Conservation (phyloP, 1,140 invertebrate genomes). For the Lepidostoma basale region DNA sequence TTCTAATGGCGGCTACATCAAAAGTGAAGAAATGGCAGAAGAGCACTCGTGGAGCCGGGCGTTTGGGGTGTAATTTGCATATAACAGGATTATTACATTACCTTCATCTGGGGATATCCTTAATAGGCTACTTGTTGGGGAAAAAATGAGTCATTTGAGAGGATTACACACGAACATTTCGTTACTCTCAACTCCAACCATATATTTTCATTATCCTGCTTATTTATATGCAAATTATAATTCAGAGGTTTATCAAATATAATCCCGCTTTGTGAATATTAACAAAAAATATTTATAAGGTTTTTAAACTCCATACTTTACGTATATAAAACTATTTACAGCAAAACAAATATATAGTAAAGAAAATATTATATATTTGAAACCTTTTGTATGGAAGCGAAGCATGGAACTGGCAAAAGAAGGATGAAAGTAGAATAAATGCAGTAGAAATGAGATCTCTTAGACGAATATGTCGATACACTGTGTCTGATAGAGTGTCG, state of each 20-base stretch:
- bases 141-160: conserved; percentile 39
- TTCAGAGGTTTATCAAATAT: background rate
- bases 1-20: conserved; percentile 12
- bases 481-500: too few species aligned
- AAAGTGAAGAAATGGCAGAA: conserved; percentile 33
- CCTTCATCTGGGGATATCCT: conserved; percentile 30
- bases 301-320: too few species aligned
- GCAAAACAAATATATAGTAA: too few species aligned
- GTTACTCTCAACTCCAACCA: conserved; percentile 4
- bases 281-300: too few species aligned
- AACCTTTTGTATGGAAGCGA: too few species aligned
- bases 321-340: too few species aligned
- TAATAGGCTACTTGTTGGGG: conserved; percentile 45
- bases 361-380: too few species aligned
- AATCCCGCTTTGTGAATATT: background rate
- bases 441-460: too few species aligned
- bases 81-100: conserved; percentile 47
- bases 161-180: conserved; percentile 33
- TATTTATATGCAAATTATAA: background rate
- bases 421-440: too few species aligned
- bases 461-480: too few species aligned
- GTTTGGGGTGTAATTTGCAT: conserved; percentile 45
- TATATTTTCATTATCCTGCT: conserved; percentile 26
- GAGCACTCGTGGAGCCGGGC: conserved; percentile 38
- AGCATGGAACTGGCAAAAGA: too few species aligned